Evolutionary conservation across 2,888 invertebrate genomes (phyloP), one percentile per base, ranked within the genome.

Genomic region (Brachyptera risi): DNA sequence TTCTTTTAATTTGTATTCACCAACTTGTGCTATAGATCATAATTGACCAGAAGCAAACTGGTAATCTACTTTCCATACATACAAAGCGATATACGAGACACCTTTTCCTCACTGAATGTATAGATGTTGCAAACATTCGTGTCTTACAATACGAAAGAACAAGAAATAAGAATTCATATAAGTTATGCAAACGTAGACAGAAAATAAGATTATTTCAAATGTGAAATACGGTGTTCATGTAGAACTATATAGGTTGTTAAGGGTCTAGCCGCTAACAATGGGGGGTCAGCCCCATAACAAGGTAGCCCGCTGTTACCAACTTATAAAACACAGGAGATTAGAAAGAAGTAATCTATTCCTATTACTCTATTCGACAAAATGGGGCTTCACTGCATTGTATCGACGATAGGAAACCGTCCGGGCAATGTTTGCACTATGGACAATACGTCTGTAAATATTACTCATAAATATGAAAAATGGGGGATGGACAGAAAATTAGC

Each of bases 221-320:
- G 44, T 44, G 44, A 19, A 44, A 11, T 44, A 11, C 21, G 17
- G 15, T 21, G 5, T 5, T 44, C 44, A n/a, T n/a, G 2, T 3
- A 11, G 47, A 47, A 21, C 24, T 42, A 21, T 42, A 21, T 42
- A 9, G 19, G 4, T 24, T 47, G 24, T 7, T 31, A 3, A 4
- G 49, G 42, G 37, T 13, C 56, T n/a, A n/a, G 27, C 56, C 56
- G 44, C 26, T 7, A 11, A 3, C 60, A n/a, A 40, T 50, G 40
- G 61, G 58, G 58, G 24, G 50, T 23, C 58, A 5, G 57, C 21
- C 61, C 50, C 19, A 56, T 61, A 61, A 61, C 58, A 61, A 58
- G 61, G n/a, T 7, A 9, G 40, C 61, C 58, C 26, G 61, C 57
- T 19, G 61, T 4, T 17, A 15, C 23, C 19, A 57, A 15, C 56